Evolutionary conservation across 2,113 vertebrate species (phyloP).

Genomic region (Ifrita kowaldi): DNA sequence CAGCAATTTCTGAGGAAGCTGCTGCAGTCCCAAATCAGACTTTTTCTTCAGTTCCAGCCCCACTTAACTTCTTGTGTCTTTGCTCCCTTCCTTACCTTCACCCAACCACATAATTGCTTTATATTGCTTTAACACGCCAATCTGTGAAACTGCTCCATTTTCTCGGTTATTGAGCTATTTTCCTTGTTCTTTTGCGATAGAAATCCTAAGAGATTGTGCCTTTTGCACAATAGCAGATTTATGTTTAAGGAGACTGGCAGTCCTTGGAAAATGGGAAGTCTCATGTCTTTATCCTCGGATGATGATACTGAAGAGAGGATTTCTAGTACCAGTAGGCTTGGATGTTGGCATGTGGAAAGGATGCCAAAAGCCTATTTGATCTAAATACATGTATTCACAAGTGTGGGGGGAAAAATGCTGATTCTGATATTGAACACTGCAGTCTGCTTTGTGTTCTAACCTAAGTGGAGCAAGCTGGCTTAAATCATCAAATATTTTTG

Average conservation of each 20-base stretch:
- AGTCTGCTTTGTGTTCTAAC: conserved; percentile 60
- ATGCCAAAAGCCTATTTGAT: conserved; percentile 51
- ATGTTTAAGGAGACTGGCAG: conserved; percentile 50
- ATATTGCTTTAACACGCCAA: conserved; percentile 52
- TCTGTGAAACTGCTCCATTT: conserved; percentile 55
- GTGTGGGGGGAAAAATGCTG: neutral
- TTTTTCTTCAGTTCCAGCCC: conserved; percentile 29
- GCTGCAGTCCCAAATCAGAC: conserved; percentile 26
- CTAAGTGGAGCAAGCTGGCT: conserved; percentile 56
- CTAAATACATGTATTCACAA: conserved; percentile 26
- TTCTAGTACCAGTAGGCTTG: conserved; percentile 41
- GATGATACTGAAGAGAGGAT: conserved; percentile 39
- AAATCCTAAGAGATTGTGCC: conserved; percentile 42
- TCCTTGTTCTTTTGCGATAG: conserved; percentile 47
- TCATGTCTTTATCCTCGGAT: conserved; percentile 15
- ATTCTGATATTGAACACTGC: conserved; percentile 39
- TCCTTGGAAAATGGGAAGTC: conserved; percentile 50
- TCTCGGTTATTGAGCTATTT: conserved; percentile 50
- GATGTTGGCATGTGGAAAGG: conserved; percentile 19
- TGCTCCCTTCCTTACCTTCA: conserved; percentile 55
- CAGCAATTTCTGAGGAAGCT: neutral
- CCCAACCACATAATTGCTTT: conserved; percentile 62
- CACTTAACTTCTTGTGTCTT: conserved; percentile 24
- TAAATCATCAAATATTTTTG: conserved; percentile 58
- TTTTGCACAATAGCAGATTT: conserved; percentile 41